Base-by-base conservation (phyloP, 2,797 vertebrate species). In the Choloepus didactylus region DNA sequence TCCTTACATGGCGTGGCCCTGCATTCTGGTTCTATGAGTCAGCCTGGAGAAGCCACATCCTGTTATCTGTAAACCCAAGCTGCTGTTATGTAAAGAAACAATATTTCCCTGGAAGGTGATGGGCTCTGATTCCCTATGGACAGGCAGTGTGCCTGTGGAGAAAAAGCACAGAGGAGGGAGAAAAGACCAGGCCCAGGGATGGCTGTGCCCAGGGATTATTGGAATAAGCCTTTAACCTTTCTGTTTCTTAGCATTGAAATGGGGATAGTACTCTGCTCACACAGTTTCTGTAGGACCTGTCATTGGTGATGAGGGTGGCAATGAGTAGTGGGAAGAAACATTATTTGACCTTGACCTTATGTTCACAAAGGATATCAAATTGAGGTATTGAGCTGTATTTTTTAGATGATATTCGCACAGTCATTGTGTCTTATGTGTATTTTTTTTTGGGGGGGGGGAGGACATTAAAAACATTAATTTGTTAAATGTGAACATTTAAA, bases 291-390 rank as follows among this genome's bases (percentile, higher is more conserved):
- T 21, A 6, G n/a, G 16, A 9, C n/a, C 49, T 56, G 19, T n/a
- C 41, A 4, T 0, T 4, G 5, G 54, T 6, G 1, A 11, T 1
- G 4, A 29, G 21, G 12, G 25, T 2, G 0, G 29, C 1, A 16
- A 18, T 3, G 31, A 10, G 10, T 31, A 18, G 5, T n/a, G 18
- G 1, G 6, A 79, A 62, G 29, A 16, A n/a, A 6, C 2, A 0
- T 9, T 25, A 0, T 0, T 10, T 10, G 69, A 16, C 7, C n/a
- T 84, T 38, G 16, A 9, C 7, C 31, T 59, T 16, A 31, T 21
- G 23, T 21, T 51, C 49, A 54, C 29, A 31, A 38, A 56, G 9
- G 1, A 2, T 15, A 59, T 56, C 10, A 9, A 14, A 70, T 16
- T 14, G 18, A 51, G 64, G 35, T 54, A 49, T 18, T 38, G 35